Evolutionary conservation across 2,113 vertebrate genomes (phyloP), one percentile per base, ranked within the genome.

Genomic region (Heterochromis multidens): DNA sequence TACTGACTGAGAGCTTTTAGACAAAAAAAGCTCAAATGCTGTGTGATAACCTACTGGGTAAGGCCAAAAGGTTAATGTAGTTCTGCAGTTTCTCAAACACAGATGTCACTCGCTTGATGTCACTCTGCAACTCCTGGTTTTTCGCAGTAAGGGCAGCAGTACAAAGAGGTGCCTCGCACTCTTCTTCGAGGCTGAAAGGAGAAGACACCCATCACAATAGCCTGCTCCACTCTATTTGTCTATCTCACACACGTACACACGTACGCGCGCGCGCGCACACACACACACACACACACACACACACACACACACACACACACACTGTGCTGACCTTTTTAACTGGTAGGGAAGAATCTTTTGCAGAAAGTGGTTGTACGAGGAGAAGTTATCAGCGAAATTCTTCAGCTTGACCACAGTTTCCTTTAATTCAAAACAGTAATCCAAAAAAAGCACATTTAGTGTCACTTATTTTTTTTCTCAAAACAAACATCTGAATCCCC

Each of bases 271-370:
- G n/a, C n/a, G n/a, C n/a, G 16, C 35, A 25, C 72, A 63, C 37
- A 54, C 57, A 85, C 80, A 81, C 35, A 80, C 58, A 62, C 37
- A 49, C 67, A 83, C 13, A 83, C 25, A 43, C 56, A 57, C 21
- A 12, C 19, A 59, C 56, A 25, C 23, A 57, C 60, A 31, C 80
- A 83, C 29, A 77, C 54, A 59, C 43, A 49, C 74, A 83, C 11
- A 83, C n/a, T 31, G 7, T 1, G 3, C 92, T 88, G 82, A 99
- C 99, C 99, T 99, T 97, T 98, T 99, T 81, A 99, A 96, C 89
- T 99, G 99, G 86, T 99, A 99, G 6, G 99, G 98, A 91, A 99
- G 97, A 92, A 99, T 98, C 96, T 99, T 99, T 92, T 96, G 97
- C 94, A 99, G 97, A 90, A 98, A 99, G 85, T 94, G 80, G 54